A percentile compares a stretch with the other conserved stretches of the same genome.
Conservation (phyloP, 2,113 vertebrate species). For the Phalacrocorax pelagicus region DNA sequence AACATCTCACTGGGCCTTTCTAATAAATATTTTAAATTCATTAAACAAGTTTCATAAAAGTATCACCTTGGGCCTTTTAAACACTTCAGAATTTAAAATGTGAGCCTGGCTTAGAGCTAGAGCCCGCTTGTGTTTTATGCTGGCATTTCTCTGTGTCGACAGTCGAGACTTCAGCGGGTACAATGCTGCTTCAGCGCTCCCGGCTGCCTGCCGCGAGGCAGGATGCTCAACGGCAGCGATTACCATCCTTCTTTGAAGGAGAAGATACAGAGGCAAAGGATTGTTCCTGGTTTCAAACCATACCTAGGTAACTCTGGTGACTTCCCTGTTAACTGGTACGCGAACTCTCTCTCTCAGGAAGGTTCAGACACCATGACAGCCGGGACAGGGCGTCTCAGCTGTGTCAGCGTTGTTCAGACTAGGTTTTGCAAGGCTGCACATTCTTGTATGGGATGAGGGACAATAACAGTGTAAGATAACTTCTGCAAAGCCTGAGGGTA, state of each 20-base stretch:
- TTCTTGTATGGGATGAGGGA: too few species aligned
- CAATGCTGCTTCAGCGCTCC: background rate
- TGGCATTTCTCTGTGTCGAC: background rate
- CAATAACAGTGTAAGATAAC: background rate
- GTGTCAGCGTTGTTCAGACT: fast-evolving
- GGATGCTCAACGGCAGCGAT: background rate
- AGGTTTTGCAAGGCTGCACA: background rate
- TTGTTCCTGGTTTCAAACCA: background rate
- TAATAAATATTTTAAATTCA: slow-evolving; percentile 38
- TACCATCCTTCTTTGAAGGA: background rate
- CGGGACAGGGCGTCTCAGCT: fast-evolving
- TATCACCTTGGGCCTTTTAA: background rate
- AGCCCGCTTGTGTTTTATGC: background rate
- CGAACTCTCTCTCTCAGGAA: background rate
- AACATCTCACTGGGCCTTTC: background rate
- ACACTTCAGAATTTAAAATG: background rate
- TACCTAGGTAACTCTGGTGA: background rate
- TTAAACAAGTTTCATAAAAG: background rate
- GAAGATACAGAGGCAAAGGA: background rate
- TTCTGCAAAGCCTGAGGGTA: background rate
- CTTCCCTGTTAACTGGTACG: background rate
- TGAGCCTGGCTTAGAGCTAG: background rate
- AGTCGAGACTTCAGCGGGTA: background rate
- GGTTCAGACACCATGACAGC: background rate
- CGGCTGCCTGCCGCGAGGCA: background rate